Percentiles rank a stretch among this genome's conserved stretches.
These are phyloP conservation scores for Amiota minor DNA, from an alignment of 2,888 invertebrate genomes.

Conservation along the genomic window DNA sequence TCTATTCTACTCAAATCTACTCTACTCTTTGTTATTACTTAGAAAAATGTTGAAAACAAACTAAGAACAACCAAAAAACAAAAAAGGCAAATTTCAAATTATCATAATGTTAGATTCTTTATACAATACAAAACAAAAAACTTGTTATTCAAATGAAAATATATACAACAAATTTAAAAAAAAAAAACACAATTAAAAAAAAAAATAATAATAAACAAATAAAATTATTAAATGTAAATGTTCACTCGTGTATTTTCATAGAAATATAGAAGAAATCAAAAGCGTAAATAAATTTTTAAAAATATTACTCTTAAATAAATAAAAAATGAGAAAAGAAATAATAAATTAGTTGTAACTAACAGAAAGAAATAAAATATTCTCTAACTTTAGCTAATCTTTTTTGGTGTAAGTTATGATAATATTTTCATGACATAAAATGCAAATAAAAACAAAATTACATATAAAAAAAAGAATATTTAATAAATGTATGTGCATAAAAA, in stretches of 20 bases:
- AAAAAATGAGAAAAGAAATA: not conserved
- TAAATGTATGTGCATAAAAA: constrained; percentile 55
- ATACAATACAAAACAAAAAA: constrained; percentile 9
- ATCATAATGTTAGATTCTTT: not conserved
- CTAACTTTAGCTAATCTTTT: constrained; percentile 53
- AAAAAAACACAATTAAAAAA: constrained; percentile 3
- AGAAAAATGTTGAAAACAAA: too few species aligned
- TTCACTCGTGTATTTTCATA: constrained; percentile 39
- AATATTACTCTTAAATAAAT: not conserved
- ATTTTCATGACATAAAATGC: constrained; percentile 31
- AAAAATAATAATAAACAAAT: constrained; percentile 8
- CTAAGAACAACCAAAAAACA: too few species aligned
- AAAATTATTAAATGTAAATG: constrained; percentile 38
- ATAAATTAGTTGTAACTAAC: constrained; percentile 16
- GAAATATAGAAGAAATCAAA: constrained; percentile 19
- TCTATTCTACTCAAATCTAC: too few species aligned
- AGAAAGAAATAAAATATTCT: constrained; percentile 16
- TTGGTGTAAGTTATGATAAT: constrained; percentile 58
- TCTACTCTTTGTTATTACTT: too few species aligned
- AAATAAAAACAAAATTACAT: constrained; percentile 42
- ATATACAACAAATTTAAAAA: not conserved
- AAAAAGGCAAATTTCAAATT: too few species aligned
- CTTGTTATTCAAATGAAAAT: too few species aligned
- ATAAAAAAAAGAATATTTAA: constrained; percentile 30
- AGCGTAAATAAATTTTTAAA: not conserved